A percentile compares a stretch with the other conserved stretches of the same genome.
These are phyloP conservation scores for Anguilla japonica DNA, from an alignment of 2,113 vertebrate species.

Conservation along the genomic window DNA sequence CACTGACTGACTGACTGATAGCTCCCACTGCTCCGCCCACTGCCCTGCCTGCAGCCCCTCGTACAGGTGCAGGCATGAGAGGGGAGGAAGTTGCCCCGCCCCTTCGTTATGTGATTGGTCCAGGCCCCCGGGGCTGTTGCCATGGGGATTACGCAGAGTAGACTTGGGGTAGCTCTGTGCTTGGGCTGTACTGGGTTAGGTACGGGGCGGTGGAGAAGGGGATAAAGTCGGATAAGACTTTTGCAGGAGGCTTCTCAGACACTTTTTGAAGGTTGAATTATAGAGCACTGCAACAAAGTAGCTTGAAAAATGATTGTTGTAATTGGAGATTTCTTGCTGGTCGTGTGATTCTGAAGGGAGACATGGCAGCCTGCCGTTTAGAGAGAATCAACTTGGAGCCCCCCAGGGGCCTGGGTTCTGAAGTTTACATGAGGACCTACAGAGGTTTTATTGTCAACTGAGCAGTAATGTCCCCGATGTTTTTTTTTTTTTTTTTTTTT, in stretches of 20 bases:
- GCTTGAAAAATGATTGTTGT: slow-evolving; percentile 64
- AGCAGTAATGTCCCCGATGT: slow-evolving; percentile 30
- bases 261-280: slow-evolving; percentile 48
- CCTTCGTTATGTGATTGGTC: slow-evolving; percentile 25
- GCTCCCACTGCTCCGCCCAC: slow-evolving; percentile 61
- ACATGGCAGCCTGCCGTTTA: slow-evolving; percentile 54
- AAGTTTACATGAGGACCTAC: slow-evolving; percentile 60
- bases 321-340: slow-evolving; percentile 44
- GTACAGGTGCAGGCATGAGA: slow-evolving; percentile 14
- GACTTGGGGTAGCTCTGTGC: slow-evolving; percentile 33
- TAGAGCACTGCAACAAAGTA: slow-evolving; percentile 69
- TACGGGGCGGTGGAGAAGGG: background rate
- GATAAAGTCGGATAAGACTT: too few species aligned
- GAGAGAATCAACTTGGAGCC: slow-evolving; percentile 47
- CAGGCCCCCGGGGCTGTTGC: slow-evolving; percentile 10
- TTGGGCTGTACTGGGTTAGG: slow-evolving; percentile 49
- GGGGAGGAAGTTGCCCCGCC: slow-evolving; percentile 28
- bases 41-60: background rate
- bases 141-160: slow-evolving; percentile 9
- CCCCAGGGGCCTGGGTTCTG: slow-evolving; percentile 59
- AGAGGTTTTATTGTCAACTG: slow-evolving; percentile 58
- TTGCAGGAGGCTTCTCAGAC: slow-evolving; percentile 43
- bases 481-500: slow-evolving; percentile 53
- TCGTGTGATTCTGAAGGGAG: slow-evolving; percentile 57
- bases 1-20: slow-evolving; percentile 49